A percentile compares a stretch with the other conserved stretches of the same genome.
These are phyloP conservation scores for Halcyon leucocephala DNA, from an alignment of 2,797 vertebrate genomes.

Conservation along the genomic window DNA sequence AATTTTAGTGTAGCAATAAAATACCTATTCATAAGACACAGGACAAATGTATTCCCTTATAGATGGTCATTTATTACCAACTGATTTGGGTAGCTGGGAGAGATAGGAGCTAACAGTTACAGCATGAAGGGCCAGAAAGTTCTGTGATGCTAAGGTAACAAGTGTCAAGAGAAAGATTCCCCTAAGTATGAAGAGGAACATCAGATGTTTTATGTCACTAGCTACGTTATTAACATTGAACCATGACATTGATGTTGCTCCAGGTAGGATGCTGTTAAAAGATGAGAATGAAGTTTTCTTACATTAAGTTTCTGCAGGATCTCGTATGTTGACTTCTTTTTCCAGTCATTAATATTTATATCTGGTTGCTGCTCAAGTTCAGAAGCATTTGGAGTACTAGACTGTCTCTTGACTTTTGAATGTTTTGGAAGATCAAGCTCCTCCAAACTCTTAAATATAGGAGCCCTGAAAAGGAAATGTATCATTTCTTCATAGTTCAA, in stretches of 20 bases:
- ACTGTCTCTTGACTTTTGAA: conserved; percentile 96
- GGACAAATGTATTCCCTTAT: neutral
- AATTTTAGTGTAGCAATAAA: neutral
- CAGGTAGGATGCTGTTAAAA: neutral
- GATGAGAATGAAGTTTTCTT: conserved; percentile 54
- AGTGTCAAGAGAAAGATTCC: neutral
- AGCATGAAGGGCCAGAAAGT: neutral
- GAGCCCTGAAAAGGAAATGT: conserved; percentile 80
- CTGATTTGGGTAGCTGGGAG: neutral
- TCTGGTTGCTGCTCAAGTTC: conserved; percentile 91
- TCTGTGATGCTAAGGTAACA: neutral
- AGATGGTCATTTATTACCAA: neutral
- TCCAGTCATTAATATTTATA: conserved; percentile 88
- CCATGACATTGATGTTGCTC: neutral
- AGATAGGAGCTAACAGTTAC: neutral
- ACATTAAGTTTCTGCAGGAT: conserved; percentile 93
- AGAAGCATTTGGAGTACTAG: conserved; percentile 87
- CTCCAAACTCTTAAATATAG: conserved; percentile 95
- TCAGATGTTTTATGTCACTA: neutral
- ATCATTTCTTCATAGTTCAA: neutral
- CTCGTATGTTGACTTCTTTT: conserved; percentile 84
- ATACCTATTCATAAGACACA: neutral
- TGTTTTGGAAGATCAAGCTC: conserved; percentile 95
- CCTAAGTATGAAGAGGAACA: neutral
- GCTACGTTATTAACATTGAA: neutral